A percentile compares a stretch with the other conserved stretches of the same genome.
phyloP scores from a whole-genome alignment of 2,797 vertebrate species.

The Macrochelys suwanniensis region DNA sequence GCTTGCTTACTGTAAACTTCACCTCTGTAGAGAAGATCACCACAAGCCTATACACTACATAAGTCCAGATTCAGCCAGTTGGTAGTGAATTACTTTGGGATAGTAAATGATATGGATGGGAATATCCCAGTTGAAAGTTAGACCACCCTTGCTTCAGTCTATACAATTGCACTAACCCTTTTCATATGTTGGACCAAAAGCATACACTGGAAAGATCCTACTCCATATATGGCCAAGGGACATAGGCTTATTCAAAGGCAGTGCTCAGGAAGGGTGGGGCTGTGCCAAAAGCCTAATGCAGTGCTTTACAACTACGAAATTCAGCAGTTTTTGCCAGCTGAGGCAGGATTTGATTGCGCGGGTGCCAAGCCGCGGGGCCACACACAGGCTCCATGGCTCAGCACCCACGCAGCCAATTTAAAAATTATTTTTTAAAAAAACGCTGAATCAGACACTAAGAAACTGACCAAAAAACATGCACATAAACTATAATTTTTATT shows the following conservation, averaged over 20 bases:
- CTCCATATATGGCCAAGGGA: constrained; percentile 36
- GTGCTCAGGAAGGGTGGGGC: constrained; percentile 29
- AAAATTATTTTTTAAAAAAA: not conserved
- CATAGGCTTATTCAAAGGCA: constrained; percentile 12
- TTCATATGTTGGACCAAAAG: not conserved
- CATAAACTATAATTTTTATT: constrained; percentile 49
- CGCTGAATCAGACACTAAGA: constrained; percentile 63
- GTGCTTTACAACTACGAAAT: constrained; percentile 36
- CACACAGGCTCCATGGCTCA: constrained; percentile 52
- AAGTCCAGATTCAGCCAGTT: not conserved
- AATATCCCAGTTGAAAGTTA: constrained; percentile 10
- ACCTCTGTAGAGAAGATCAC: not conserved
- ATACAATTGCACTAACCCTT: constrained; percentile 41
- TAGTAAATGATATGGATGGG: not conserved
- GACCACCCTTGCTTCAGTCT: constrained; percentile 29
- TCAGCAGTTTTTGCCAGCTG: constrained; percentile 54
- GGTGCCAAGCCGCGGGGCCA: constrained; percentile 38
- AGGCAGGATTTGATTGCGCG: constrained; percentile 20
- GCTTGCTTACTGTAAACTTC: not conserved
- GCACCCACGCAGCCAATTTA: constrained; percentile 25
- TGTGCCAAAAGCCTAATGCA: constrained; percentile 26
- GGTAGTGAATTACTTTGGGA: not conserved
- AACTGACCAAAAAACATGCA: constrained; percentile 58
- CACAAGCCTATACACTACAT: not conserved
- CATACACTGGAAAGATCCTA: constrained; percentile 9